These are phyloP conservation scores for Hymenochirus boettgeri DNA, from an alignment of 2,113 vertebrate species.

Conservation along the genomic window DNA sequence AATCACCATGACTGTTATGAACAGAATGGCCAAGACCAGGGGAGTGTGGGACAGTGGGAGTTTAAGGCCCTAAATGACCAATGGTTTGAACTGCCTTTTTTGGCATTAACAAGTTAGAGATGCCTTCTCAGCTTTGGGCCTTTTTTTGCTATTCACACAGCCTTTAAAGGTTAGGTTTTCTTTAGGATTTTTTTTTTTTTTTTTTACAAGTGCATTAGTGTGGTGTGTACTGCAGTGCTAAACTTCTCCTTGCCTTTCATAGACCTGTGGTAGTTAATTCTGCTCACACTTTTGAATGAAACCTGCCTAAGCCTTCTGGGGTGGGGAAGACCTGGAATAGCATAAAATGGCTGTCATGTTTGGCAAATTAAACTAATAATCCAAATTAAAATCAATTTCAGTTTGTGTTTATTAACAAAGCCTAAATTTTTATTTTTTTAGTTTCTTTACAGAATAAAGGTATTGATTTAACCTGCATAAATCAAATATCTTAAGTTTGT, in stretches of 20 bases:
- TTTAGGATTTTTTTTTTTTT: neutral
- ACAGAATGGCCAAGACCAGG: neutral
- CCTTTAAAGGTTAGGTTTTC: no score
- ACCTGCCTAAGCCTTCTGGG: neutral
- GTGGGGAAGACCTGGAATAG: slow-evolving; percentile 13
- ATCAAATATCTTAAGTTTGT: no score
- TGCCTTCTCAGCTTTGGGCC: no score
- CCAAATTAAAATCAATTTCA: slow-evolving; percentile 15
- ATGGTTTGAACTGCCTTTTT: no score
- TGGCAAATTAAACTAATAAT: slow-evolving; percentile 31
- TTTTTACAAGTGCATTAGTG: neutral
- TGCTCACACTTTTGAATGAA: slow-evolving; percentile 14
- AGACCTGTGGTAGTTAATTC: slow-evolving; percentile 14
- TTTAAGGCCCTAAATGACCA: neutral
- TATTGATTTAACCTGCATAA: no score
- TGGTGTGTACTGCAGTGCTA: slow-evolving; percentile 5
- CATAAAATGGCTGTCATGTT: slow-evolving; percentile 31
- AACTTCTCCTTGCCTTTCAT: slow-evolving; percentile 11
- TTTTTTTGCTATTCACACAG: neutral
- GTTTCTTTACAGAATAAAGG: no score
- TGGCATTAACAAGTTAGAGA: no score
- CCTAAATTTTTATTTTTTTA: no score
- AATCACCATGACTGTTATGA: neutral
- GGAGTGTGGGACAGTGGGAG: no score
- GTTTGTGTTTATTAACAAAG: slow-evolving; percentile 3